A percentile compares a stretch with the other conserved stretches of the same genome.
Evolutionary conservation across 2,888 invertebrate genomes (phyloP).

Genomic region (Leptarthrus brevirostris): DNA sequence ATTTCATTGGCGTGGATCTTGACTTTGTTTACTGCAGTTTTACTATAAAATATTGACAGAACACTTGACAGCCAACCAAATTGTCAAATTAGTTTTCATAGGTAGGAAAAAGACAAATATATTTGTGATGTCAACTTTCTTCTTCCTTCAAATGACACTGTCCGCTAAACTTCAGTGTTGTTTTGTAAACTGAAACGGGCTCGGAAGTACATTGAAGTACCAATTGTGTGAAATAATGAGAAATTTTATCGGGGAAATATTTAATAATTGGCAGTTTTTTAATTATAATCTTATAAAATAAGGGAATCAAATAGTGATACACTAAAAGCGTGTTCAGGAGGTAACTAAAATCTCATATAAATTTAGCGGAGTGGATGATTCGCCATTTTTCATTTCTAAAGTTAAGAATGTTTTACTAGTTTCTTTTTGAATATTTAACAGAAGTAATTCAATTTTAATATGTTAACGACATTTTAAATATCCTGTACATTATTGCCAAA

Average conservation of each 20-base stretch:
- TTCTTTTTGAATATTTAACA: too few species aligned
- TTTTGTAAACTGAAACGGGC: constrained; percentile 37
- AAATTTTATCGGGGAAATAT: not conserved
- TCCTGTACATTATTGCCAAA: too few species aligned
- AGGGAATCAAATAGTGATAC: not conserved
- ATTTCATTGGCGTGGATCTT: too few species aligned
- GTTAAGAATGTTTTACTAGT: too few species aligned
- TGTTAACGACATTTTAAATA: too few species aligned
- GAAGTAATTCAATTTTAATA: too few species aligned
- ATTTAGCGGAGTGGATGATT: constrained; percentile 1
- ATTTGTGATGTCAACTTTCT: too few species aligned
- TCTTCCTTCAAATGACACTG: not conserved
- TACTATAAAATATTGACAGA: too few species aligned
- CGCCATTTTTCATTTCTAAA: constrained; percentile 42
- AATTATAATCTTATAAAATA: not conserved
- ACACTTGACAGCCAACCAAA: too few species aligned
- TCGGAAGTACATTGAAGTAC: constrained; percentile 12
- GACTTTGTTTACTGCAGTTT: too few species aligned
- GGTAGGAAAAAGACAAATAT: too few species aligned
- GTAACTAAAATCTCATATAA: constrained; percentile 23
- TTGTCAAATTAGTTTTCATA: too few species aligned
- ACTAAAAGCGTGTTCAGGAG: not conserved
- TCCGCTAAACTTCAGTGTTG: constrained; percentile 21
- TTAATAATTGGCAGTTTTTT: not conserved
- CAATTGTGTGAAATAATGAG: constrained; percentile 12